A percentile compares a stretch with the other conserved stretches of the same genome.
Evolutionary conservation across 1,140 invertebrate genomes (phyloP).

Genomic region (Homalodisca vitripennis): DNA sequence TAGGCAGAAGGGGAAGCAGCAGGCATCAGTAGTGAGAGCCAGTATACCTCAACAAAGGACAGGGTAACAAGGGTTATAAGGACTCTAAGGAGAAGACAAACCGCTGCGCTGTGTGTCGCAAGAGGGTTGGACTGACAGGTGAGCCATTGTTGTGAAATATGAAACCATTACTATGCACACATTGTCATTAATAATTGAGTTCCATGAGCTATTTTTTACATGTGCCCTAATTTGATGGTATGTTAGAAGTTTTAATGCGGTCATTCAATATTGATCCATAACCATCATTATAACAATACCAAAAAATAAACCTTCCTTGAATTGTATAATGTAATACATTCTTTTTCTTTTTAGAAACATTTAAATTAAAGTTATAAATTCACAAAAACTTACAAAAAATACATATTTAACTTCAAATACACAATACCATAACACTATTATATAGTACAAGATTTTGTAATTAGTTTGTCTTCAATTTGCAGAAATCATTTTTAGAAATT

Average conservation of each 20-base stretch:
- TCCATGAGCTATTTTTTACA: neutral
- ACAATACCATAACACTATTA: too few species aligned
- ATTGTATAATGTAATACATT: too few species aligned
- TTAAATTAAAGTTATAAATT: too few species aligned
- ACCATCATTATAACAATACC: neutral
- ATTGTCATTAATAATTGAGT: too few species aligned
- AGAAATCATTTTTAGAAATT: too few species aligned
- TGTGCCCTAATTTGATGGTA: neutral
- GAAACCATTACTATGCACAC: too few species aligned
- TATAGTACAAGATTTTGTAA: too few species aligned
- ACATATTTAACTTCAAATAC: too few species aligned
- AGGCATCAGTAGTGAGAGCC: conserved; percentile 46
- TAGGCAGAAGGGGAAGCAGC: conserved; percentile 40
- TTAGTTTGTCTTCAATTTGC: too few species aligned
- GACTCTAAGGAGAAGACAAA: conserved; percentile 75
- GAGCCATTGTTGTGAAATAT: neutral
- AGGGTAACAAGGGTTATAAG: conserved; percentile 64
- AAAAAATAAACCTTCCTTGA: neutral
- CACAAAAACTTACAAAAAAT: too few species aligned
- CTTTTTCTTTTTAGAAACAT: too few species aligned
- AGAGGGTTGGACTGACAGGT: conserved; percentile 89
- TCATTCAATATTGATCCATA: neutral
- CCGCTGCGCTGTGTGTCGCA: conserved; percentile 94
- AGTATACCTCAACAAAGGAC: conserved; percentile 31
- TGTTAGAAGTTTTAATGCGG: neutral